Evolutionary conservation across 2,797 vertebrate species (phyloP).

Genomic region (Melanotaenia nigrans): DNA sequence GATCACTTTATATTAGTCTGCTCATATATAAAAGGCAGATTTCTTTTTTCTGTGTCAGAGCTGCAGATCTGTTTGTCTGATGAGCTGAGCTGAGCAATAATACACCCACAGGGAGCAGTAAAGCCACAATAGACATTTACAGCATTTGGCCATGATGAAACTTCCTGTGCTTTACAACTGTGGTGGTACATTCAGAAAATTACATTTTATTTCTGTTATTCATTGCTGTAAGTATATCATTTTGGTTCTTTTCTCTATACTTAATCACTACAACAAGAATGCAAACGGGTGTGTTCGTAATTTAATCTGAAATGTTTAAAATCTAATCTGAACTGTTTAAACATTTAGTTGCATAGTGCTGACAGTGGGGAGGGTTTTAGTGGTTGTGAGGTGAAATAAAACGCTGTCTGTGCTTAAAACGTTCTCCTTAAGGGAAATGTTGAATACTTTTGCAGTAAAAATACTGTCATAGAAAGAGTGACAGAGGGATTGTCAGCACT

Average conservation of each 20-base stretch:
- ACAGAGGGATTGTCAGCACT: background rate
- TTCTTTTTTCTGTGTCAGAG: background rate
- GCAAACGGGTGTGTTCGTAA: background rate
- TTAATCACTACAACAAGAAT: background rate
- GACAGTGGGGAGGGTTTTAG: background rate
- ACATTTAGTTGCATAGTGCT: constrained; percentile 7
- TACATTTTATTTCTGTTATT: no score
- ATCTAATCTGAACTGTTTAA: background rate
- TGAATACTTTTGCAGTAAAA: background rate
- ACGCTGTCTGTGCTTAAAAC: background rate
- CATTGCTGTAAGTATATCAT: no score
- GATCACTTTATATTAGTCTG: background rate
- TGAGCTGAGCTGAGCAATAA: background rate
- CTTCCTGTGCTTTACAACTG: background rate
- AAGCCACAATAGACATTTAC: background rate
- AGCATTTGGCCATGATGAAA: background rate
- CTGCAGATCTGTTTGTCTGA: no score
- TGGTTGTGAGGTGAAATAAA: background rate
- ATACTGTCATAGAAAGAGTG: background rate
- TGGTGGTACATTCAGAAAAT: no score
- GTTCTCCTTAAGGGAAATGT: background rate
- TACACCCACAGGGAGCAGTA: background rate
- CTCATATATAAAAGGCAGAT: background rate
- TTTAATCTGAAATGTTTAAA: constrained; percentile 4
- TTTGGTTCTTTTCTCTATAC: background rate